phyloP scores from a whole-genome alignment of 2,113 vertebrate species.

The Caloenas nicobarica region DNA sequence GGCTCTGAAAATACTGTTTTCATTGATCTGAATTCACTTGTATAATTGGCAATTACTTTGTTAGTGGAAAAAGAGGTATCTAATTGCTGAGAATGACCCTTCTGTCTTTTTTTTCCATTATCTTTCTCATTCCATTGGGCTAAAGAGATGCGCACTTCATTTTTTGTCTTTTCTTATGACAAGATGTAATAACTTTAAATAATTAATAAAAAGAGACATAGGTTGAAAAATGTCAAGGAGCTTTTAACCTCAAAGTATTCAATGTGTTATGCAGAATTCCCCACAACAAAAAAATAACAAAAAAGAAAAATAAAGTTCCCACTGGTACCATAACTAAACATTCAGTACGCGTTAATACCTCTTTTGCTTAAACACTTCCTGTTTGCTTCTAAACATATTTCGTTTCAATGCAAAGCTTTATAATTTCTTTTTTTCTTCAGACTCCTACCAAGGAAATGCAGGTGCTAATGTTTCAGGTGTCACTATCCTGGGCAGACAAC shows the following conservation, averaged over 20 bases:
- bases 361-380: not conserved
- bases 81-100: slow-evolving; percentile 21
- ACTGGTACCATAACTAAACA: not conserved
- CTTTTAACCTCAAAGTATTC: not conserved
- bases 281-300: not conserved
- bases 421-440: not conserved
- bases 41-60: not conserved
- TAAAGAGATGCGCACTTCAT: not conserved
- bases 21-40: not conserved
- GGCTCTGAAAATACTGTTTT: not conserved
- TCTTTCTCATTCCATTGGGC: not conserved
- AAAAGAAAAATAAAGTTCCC: not conserved
- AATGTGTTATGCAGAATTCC: not conserved
- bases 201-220: not conserved
- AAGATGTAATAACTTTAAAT: not conserved
- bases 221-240: not conserved
- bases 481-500: not conserved
- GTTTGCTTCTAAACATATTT: not conserved
- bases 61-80: slow-evolving; percentile 25
- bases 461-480: not conserved
- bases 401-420: not conserved
- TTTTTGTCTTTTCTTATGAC: not conserved
- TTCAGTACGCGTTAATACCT: not conserved
- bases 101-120: slow-evolving; percentile 2
- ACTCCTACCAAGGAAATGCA: not conserved